These are phyloP conservation scores for Spea hammondii DNA, from an alignment of 2,797 vertebrate genomes.

Conservation along the genomic window DNA sequence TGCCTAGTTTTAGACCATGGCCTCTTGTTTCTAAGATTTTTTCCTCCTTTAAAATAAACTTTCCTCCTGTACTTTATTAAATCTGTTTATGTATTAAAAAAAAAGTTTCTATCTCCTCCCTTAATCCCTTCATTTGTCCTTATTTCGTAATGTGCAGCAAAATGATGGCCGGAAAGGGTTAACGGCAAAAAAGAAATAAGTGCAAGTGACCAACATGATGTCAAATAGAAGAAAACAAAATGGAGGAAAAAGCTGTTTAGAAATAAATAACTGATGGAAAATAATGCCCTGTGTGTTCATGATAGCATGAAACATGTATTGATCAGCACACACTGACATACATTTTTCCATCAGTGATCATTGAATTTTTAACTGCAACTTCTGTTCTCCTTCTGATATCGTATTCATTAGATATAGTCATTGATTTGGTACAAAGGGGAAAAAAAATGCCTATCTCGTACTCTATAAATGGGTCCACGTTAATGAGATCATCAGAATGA, in stretches of 20 bases:
- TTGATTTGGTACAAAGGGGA: constrained; percentile 30
- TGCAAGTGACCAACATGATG: neutral
- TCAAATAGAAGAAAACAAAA: neutral
- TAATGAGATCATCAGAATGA: constrained; percentile 48
- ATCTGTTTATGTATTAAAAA: no score
- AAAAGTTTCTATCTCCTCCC: no score
- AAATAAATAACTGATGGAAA: constrained; percentile 21
- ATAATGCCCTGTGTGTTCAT: constrained; percentile 41
- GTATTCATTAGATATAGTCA: constrained; percentile 48
- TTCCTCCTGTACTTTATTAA: no score
- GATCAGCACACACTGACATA: constrained; percentile 41
- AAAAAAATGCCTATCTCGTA: constrained; percentile 26
- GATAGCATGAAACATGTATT: constrained; percentile 50
- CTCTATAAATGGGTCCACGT: constrained; percentile 36
- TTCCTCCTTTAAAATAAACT: no score
- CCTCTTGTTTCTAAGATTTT: no score
- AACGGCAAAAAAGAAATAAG: neutral
- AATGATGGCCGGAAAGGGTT: neutral
- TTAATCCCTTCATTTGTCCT: no score
- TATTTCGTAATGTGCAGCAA: no score
- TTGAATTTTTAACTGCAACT: constrained; percentile 51
- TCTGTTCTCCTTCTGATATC: constrained; percentile 37
- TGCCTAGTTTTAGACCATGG: no score
- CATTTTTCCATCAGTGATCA: constrained; percentile 51
- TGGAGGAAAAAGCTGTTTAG: neutral